Conservation (phyloP, 2,888 invertebrate genomes). For the Acronicta leporina region DNA sequence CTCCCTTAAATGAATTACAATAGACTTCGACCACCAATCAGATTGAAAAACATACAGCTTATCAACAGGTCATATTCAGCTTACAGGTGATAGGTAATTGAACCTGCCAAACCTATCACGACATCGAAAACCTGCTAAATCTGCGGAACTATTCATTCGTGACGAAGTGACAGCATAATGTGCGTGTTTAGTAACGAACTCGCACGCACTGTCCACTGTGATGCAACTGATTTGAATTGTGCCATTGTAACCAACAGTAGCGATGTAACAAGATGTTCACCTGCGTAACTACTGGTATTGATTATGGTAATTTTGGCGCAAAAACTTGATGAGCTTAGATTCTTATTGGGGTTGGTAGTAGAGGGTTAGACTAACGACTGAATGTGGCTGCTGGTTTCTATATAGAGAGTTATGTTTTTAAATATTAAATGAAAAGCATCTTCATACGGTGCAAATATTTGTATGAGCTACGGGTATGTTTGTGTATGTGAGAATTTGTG, state of each 20-base stretch:
- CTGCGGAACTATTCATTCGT: slow-evolving; percentile 29
- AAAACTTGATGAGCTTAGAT: slow-evolving; percentile 45
- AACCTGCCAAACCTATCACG: slow-evolving; percentile 18
- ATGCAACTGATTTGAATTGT: slow-evolving; percentile 41
- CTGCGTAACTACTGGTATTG: slow-evolving; percentile 41
- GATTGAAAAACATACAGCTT: not conserved
- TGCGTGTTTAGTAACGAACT: slow-evolving; percentile 38
- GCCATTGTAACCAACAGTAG: slow-evolving; percentile 47
- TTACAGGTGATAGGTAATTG: slow-evolving; percentile 10
- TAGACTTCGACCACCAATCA: not conserved
- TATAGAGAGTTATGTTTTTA: no score
- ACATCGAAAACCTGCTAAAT: slow-evolving; percentile 27
- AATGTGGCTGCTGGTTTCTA: no score
- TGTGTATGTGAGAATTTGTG: no score
- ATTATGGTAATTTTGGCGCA: slow-evolving; percentile 33
- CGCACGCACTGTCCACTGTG: slow-evolving; percentile 43
- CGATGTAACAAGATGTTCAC: slow-evolving; percentile 36
- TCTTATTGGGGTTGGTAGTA: slow-evolving; percentile 15
- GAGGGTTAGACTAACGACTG: slow-evolving; percentile 14
- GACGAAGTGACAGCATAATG: slow-evolving; percentile 42
- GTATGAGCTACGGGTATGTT: no score
- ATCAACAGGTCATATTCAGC: slow-evolving; percentile 3
- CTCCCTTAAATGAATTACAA: no score
- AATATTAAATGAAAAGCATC: no score
- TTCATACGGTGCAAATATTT: no score